A percentile compares a stretch with the other conserved stretches of the same genome.
Conservation (phyloP, 1,140 invertebrate species). For the Drosophila watanabei region DNA sequence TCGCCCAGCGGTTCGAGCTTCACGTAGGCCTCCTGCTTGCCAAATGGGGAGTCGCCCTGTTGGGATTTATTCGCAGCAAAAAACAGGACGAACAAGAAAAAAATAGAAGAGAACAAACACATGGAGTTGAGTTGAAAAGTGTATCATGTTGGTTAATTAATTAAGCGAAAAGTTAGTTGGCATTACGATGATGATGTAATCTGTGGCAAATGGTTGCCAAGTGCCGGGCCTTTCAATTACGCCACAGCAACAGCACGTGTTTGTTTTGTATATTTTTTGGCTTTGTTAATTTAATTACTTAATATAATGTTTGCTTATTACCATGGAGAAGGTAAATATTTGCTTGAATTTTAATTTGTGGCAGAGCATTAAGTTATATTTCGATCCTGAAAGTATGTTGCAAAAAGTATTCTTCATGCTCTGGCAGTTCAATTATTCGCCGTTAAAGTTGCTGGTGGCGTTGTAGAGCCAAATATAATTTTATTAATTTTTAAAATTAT, state of each 20-base stretch:
- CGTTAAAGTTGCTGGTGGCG: background rate
- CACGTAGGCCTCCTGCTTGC: conserved; percentile 97
- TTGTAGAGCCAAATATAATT: background rate
- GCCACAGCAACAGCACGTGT: conserved; percentile 8
- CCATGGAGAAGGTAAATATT: conserved; percentile 8
- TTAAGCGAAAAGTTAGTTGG: conserved; percentile 47
- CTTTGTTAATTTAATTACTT: conserved; percentile 34
- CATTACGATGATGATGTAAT: conserved; percentile 50
- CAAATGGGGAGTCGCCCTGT: conserved; percentile 98
- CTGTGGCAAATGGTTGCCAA: conserved; percentile 27
- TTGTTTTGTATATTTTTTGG: conserved; percentile 1
- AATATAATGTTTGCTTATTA: conserved; percentile 4
- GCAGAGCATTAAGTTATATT: background rate
- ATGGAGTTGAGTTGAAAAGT: conserved; percentile 50
- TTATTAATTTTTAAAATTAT: background rate
- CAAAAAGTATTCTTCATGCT: background rate
- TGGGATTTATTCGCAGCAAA: conserved; percentile 74
- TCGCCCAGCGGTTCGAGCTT: conserved; percentile 99
- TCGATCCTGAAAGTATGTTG: conserved; percentile 36
- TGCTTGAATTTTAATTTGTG: background rate
- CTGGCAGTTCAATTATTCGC: conserved; percentile 3
- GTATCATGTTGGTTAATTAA: conserved; percentile 62
- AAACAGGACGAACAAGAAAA: conserved; percentile 10
- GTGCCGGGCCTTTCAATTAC: conserved; percentile 32
- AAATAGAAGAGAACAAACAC: conserved; percentile 15